Base-by-base conservation (phyloP, 2,888 invertebrate species). In the Gandaritis pyraliata region DNA sequence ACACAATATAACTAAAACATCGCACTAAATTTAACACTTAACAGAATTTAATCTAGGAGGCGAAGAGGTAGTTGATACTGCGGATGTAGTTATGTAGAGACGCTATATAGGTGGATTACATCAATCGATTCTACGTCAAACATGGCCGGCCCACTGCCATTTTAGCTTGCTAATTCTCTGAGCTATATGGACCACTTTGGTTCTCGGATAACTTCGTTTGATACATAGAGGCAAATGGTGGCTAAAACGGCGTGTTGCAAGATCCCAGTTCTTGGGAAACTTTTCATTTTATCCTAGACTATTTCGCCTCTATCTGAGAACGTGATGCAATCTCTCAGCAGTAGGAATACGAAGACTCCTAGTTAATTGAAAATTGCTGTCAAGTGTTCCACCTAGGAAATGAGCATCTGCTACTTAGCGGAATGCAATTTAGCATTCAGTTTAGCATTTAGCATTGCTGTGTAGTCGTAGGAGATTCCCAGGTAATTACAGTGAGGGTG, bases 331-430 rank as follows among this genome's bases (percentile, higher is more conserved):
- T 6, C 39, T 39, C 47, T 53, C 18, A 15, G 38, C 11, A 6
- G 0, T 36, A 54, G 55, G 56, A 56, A 52, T 51, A 56, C 46
- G 51, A 61, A 60, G 61, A 46, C 58, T 29, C 48, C 55, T 53
- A 65, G 69, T 71, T 79, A 78, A 79, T 79, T 79, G 79, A 75
- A 77, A 78, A 77, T 77, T 68, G 74, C 76, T 78, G 79, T 79
- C 76, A 70, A 73, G 75, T 65, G 71, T 64, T 61, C 58, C 70
- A 70, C 73, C 72, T 71, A 64, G 65, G 71, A 75, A 75, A 72
- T 73, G 69, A 70, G 69, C 65, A 68, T 69, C 65, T 59, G 69
- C 70, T 76, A 70, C 70, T 75, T 74, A 74, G 65, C 66, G 68
- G 66, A 69, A 66, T 71, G 70, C 70, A 71, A 71, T 69, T 69